Base-by-base conservation (phyloP, 2,888 invertebrate genomes). In the Drosophila vallismaia region DNA sequence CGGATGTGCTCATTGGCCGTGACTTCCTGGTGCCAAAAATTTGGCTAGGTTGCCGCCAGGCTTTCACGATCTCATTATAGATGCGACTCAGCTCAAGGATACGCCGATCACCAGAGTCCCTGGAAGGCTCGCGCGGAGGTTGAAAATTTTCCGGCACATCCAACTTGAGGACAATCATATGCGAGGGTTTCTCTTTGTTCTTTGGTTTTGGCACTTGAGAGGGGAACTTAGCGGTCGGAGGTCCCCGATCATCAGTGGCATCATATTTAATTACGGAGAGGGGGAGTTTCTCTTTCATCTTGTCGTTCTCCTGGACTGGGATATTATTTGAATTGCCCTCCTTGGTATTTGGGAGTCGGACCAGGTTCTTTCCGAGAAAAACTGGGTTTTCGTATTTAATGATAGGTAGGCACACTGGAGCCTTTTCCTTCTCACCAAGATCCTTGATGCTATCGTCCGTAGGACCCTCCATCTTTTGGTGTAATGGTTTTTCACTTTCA, bases 41-140 rank as follows among this genome's bases (percentile, higher is more conserved):
- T 8, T 6, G 33, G 6, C 0, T 9, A 19, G 12, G 58, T 2
- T 56, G 52, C 2, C 51, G 54, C 78, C 70, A 71, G 12, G 52
- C 51, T 7, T 46, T 53, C 1, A 60, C 1, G 10, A 62, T 69
- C 1, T 75, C 60, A 0, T 60, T 59, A 42, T 76, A 85, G 1
- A 75, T 49, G 0, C 50, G 52, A 49, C 63, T 77, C 0, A 81
- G 24, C 5, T 79, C 64, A 0, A 24, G 9, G 26, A 76, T 52
- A 0, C 59, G 64, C 1, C 14, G 50, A 3, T 55, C 51, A 3
- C 38, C 24, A 0, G 54, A 4, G 14, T 75, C 73, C 33, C 45
- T 28, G 0, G 9, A 5, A 9, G 8, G 8, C 0, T 0, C 5
- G 1, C 49, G 57, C 5, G 9, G n/a, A 3, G 4, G 5, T 4